Conservation (phyloP, 2,113 vertebrate species). For the Bubo scandiacus region DNA sequence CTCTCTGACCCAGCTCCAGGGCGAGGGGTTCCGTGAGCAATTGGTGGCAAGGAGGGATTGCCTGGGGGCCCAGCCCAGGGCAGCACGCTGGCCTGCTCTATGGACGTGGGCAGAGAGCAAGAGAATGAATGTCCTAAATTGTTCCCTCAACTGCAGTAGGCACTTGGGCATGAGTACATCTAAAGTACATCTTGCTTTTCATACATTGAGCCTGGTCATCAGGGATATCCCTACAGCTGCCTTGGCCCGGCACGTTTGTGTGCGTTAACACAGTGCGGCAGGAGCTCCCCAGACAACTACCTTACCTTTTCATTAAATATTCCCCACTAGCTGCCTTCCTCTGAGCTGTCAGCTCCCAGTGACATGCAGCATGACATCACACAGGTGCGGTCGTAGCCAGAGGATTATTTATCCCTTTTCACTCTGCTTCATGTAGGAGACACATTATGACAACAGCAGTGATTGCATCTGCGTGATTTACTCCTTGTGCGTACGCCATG, state of each 20-base stretch:
- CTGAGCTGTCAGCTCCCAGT: background rate
- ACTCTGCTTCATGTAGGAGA: background rate
- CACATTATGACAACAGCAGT: background rate
- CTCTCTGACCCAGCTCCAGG: background rate
- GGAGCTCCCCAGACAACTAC: background rate
- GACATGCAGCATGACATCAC: background rate
- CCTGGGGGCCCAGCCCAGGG: background rate
- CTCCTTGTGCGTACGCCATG: constrained; percentile 43
- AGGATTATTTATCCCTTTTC: constrained; percentile 20
- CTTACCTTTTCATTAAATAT: background rate
- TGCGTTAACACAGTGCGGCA: background rate
- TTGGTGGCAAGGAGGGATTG: background rate
- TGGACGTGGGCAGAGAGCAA: background rate
- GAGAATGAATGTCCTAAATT: background rate
- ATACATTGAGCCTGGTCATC: background rate
- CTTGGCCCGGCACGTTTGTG: accelerated
- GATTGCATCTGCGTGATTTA: constrained; percentile 46
- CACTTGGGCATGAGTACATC: background rate
- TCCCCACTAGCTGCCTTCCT: background rate
- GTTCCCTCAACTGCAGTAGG: background rate
- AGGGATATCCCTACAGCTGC: background rate
- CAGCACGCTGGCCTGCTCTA: accelerated
- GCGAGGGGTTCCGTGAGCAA: accelerated
- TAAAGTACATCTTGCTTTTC: background rate
- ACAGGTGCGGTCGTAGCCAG: background rate